Evolutionary conservation across 2,888 invertebrate genomes (phyloP), one percentile per base, ranked within the genome.

Genomic region (Eristalis intricaria): DNA sequence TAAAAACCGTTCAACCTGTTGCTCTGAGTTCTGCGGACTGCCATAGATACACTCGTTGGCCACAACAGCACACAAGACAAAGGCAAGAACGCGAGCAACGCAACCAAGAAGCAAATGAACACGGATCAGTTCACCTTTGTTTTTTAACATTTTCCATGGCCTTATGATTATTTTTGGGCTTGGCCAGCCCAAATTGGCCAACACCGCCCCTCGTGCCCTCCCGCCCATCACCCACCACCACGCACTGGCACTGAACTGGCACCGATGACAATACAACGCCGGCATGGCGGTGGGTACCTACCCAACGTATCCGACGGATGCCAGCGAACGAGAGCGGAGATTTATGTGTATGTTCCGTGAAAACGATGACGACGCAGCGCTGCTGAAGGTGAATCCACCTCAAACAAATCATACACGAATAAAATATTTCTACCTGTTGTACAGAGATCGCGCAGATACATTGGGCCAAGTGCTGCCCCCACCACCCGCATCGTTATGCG

Each of bases 1-100:
- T 87, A 79, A 87, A 87, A 87, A 83, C 87, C 73, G 65, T 87
- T 87, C 87, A 87, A 87, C 87, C 87, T 87, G 87, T 87, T 87
- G 87, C 87, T 50, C 68, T 40, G 84, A 87, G 83, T 79, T 87
- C 87, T 84, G 84, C 79, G 71, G 84, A 70, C 75, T 60, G 65
- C 71, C 71, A 73, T 58, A 81, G 80, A 84, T 74, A 85, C 84
- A 58, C 65, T 50, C 38, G 69, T 61, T 19, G 29, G 8, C 22
- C 43, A 43, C 29, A 15, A 69, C 65, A 43, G n/a, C n/a, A 11
- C 40, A 11, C 50, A 68, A 11, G 19, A 43, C 22, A 56, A 74
- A 43, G 29, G n/a, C 50, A 76, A 74, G 43, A 79, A 75, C 60
- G 63, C 61, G 68, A 80, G 38, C 66, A 65, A 71, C 60, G 60